These are phyloP conservation scores for Drosophila pseudotakahashii DNA, from an alignment of 2,888 invertebrate genomes.

Conservation along the genomic window DNA sequence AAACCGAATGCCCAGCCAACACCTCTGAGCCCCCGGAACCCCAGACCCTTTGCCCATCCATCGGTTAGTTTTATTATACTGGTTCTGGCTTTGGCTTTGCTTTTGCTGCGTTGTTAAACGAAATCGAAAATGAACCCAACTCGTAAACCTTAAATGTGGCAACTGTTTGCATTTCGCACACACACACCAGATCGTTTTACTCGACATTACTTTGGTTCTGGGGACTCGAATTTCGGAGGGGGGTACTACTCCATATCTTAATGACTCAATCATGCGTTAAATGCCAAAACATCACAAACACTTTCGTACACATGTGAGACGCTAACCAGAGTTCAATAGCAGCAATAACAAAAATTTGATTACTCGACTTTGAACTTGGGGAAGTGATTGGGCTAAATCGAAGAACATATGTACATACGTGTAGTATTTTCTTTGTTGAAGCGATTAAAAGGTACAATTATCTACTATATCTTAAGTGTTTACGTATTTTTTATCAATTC, in stretches of 20 bases:
- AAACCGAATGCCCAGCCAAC: slow-evolving; percentile 40
- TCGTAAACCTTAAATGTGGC: slow-evolving; percentile 51
- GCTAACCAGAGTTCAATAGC: slow-evolving; percentile 61
- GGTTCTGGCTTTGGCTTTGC: slow-evolving; percentile 25
- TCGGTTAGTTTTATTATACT: slow-evolving; percentile 28
- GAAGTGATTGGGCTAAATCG: slow-evolving; percentile 10
- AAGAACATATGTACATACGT: background rate
- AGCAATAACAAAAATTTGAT: slow-evolving; percentile 44
- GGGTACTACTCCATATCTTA: slow-evolving; percentile 32
- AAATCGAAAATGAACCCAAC: slow-evolving; percentile 32
- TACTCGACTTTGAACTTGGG: slow-evolving; percentile 64
- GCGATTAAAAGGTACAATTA: background rate
- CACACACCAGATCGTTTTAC: slow-evolving; percentile 60
- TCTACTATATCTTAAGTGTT: background rate
- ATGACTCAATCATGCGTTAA: slow-evolving; percentile 63
- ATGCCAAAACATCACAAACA: slow-evolving; percentile 36
- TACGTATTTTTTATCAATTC: background rate
- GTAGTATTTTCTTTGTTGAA: background rate
- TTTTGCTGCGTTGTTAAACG: slow-evolving; percentile 29
- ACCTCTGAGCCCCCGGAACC: slow-evolving; percentile 8
- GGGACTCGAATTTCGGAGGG: slow-evolving; percentile 15
- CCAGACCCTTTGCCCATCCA: background rate
- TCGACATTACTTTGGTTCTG: slow-evolving; percentile 21
- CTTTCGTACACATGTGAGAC: slow-evolving; percentile 1
- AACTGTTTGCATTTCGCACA: slow-evolving; percentile 50